A percentile compares a stretch with the other conserved stretches of the same genome.
Conservation (phyloP, 1,140 invertebrate genomes). For the Paraescarpia echinospica region DNA sequence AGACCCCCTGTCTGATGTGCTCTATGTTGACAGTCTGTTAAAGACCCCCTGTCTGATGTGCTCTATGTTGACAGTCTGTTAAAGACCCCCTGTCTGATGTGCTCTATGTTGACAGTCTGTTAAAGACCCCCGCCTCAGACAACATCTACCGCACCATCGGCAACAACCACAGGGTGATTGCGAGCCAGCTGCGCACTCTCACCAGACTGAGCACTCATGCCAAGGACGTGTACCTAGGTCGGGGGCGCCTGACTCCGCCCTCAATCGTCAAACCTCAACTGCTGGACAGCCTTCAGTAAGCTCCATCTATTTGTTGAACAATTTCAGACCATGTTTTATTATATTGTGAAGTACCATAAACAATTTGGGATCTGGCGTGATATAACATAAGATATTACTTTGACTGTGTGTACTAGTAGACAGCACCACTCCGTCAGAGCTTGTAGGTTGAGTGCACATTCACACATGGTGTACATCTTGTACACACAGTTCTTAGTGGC, state of each 20-base stretch:
- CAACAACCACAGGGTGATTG: conserved; percentile 51
- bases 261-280: not conserved
- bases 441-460: no score
- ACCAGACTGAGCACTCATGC: conserved; percentile 42
- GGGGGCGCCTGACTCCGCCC: not conserved
- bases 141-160: conserved; percentile 52
- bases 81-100: not conserved
- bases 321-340: conserved; percentile 2
- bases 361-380: no score
- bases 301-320: not conserved
- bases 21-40: no score
- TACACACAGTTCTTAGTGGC: no score
- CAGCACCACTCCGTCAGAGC: no score
- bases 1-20: no score
- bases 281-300: not conserved
- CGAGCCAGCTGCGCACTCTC: conserved; percentile 37
- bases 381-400: no score
- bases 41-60: no score
- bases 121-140: conserved; percentile 46
- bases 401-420: no score
- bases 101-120: conserved; percentile 3
- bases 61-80: no score
- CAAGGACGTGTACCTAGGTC: conserved; percentile 40
- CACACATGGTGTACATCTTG: no score
- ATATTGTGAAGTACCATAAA: not conserved